phyloP scores from a whole-genome alignment of 2,797 vertebrate species.

The Benthosema pterotum region DNA sequence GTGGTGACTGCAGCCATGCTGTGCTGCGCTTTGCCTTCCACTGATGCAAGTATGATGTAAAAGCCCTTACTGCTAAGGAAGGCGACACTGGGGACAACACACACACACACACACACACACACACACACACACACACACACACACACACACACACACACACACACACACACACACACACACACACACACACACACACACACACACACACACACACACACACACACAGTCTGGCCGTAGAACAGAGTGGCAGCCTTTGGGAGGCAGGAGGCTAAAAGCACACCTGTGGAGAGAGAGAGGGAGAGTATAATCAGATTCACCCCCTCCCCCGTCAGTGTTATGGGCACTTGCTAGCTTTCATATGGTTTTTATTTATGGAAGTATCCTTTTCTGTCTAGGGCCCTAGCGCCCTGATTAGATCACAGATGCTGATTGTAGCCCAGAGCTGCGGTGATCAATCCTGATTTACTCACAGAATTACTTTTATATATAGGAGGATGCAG shows the following conservation, averaged over 20 bases:
- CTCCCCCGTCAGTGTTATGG: conserved; percentile 60
- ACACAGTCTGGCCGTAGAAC: conserved; percentile 54
- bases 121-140: conserved; percentile 7
- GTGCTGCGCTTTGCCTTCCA: conserved; percentile 44
- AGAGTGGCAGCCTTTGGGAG: conserved; percentile 59
- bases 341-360: conserved; percentile 77
- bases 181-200: conserved; percentile 2
- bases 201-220: conserved; percentile 4
- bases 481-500: conserved; percentile 78
- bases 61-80: conserved; percentile 62
- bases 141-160: conserved; percentile 5
- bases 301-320: conserved; percentile 75
- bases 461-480: conserved; percentile 81
- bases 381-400: conserved; percentile 73
- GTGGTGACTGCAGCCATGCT: conserved; percentile 52
- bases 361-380: conserved; percentile 84
- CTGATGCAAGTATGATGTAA: conserved; percentile 80
- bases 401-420: conserved; percentile 77
- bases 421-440: conserved; percentile 78
- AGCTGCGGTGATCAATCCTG: conserved; percentile 82
- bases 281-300: conserved; percentile 74
- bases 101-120: conserved; percentile 6
- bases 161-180: conserved; percentile 10
- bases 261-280: conserved; percentile 79
- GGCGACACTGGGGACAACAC: conserved; percentile 61